Base-by-base conservation (phyloP, 1,140 invertebrate species). In the Leptestheria dahalacensis region DNA sequence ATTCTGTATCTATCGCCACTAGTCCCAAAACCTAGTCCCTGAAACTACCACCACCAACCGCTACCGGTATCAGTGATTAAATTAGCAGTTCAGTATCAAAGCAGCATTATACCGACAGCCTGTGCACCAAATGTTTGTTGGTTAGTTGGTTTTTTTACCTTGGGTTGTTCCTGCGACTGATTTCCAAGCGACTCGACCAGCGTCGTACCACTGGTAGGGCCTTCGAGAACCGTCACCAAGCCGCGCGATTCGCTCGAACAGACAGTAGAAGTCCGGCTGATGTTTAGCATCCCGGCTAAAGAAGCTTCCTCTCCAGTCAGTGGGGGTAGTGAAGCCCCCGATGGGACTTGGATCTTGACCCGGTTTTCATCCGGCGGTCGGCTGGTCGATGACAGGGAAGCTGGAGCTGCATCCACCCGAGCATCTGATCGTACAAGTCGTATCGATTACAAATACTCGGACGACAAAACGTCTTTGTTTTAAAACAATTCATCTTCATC, bases 341-440 rank as follows among this genome's bases (percentile, higher is more conserved):
- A 55, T 1, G 62, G 62, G 4, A 64, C 62, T 59, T 64, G 62
- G 18, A 64, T 64, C 54, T 62, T 64, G 2, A 64, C 62, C 28
- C 51, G 24, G 18, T 64, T 64, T 50, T 64, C 62, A 26, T 64
- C 62, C 10, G 25, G 26, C 26, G 29, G 54, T 23, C 12, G n/a
- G 23, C 20, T 54, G 15, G 51, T 33, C 49, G 51, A 26, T 21
- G 50, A 47, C 24, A 63, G 21, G 18, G 60, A 23, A 46, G 61
- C 49, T 25, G 58, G 18, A 41, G 60, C 23, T 29, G 28, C 26
- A 18, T 59, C 41, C 33, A 41, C n/a, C 6, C 53, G 23, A 26
- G 24, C 28, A 26, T n/a, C 24, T 4, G 24, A 20, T 2, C 0
- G 23, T 1, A 20, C n/a, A 2, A 12, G 26, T 41, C 29, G 26